These are phyloP conservation scores for Adelognathus sp. DNA, from an alignment of 2,888 invertebrate genomes.

Conservation along the genomic window DNA sequence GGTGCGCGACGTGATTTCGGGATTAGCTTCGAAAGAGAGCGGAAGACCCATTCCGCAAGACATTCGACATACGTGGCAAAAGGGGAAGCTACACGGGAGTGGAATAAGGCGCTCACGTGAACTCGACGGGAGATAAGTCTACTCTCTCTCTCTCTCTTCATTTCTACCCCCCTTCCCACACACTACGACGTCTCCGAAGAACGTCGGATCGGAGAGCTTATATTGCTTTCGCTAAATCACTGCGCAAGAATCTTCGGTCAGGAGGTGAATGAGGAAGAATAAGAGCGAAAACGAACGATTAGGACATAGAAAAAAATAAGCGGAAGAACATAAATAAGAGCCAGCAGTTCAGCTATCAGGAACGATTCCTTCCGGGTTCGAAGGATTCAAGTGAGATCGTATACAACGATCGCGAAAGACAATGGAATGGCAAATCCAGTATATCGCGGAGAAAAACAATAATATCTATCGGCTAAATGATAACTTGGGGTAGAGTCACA, in stretches of 20 bases:
- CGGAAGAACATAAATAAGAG: not conserved
- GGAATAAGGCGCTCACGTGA: not conserved
- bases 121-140: not conserved
- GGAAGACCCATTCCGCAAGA: not conserved
- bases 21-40: conserved; percentile 29
- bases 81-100: not conserved
- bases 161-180: conserved; percentile 18
- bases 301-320: not conserved
- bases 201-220: conserved; percentile 29
- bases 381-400: not conserved
- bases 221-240: conserved; percentile 47
- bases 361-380: not conserved
- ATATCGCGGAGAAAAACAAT: not conserved
- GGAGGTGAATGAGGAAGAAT: not conserved
- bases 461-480: not conserved
- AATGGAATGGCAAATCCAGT: not conserved
- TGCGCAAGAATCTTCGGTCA: conserved; percentile 38
- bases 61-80: not conserved
- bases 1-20: conserved; percentile 37
- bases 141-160: not conserved
- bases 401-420: not conserved
- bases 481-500: not conserved
- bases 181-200: conserved; percentile 1
- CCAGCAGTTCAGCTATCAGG: not conserved
- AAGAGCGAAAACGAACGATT: not conserved